These are phyloP conservation scores for Pachydiplax longipennis DNA, from an alignment of 2,888 invertebrate genomes.

Conservation along the genomic window DNA sequence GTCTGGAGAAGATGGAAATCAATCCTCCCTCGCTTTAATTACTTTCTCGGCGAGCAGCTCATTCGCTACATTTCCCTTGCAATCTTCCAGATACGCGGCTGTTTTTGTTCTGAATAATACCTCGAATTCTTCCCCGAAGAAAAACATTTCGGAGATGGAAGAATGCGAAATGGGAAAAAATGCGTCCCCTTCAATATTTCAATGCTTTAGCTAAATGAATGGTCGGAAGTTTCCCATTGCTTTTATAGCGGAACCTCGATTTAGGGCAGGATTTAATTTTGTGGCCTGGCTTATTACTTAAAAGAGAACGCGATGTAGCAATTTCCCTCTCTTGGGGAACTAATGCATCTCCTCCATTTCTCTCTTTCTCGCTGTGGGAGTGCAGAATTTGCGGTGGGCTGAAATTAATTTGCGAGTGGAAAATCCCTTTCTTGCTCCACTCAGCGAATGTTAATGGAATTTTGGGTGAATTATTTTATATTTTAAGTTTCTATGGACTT, in stretches of 20 bases:
- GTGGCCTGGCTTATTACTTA: neutral
- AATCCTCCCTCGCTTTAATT: neutral
- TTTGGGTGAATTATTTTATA: too few relatives aligned
- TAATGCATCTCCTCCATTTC: neutral
- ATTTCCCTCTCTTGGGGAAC: neutral
- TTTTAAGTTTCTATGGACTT: too few relatives aligned
- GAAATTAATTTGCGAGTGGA: neutral
- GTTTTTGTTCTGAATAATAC: neutral
- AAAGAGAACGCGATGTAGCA: neutral
- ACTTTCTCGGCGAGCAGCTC: neutral
- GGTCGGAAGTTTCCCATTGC: neutral
- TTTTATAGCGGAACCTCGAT: neutral
- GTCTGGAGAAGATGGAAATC: neutral
- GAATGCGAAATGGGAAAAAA: too few relatives aligned
- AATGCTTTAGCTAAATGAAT: too few relatives aligned
- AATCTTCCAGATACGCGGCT: neutral
- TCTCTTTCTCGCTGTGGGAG: neutral
- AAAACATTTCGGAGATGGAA: neutral
- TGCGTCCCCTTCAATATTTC: too few relatives aligned
- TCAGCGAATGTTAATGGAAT: too few relatives aligned
- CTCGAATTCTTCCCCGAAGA: neutral
- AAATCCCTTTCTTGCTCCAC: too few relatives aligned
- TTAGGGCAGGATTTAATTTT: neutral
- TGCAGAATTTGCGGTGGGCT: neutral
- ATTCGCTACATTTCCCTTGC: neutral